Conservation (phyloP, 2,797 vertebrate species). For the Anomalospiza imberbis region DNA sequence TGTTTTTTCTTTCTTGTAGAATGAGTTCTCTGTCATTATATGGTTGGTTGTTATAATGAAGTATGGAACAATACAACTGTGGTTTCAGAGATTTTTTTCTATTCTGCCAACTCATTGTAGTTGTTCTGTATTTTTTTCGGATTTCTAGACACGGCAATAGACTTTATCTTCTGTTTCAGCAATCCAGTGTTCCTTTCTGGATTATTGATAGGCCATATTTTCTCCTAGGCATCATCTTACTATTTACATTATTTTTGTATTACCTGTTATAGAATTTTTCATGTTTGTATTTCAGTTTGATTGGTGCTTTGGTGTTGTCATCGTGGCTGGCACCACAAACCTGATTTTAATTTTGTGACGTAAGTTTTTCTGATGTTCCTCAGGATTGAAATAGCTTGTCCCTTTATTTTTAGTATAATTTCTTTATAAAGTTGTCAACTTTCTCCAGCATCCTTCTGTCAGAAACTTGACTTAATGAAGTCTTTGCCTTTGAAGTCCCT, state of each 20-base stretch:
- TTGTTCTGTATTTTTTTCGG: neutral
- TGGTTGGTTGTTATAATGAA: neutral
- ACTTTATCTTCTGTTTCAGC: neutral
- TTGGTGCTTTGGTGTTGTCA: neutral
- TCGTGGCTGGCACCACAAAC: neutral
- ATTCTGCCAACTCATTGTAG: neutral
- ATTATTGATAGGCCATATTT: neutral
- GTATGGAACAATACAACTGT: neutral
- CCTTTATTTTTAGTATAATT: neutral
- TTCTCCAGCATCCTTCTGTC: neutral
- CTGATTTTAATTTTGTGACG: neutral
- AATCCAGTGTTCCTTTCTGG: neutral
- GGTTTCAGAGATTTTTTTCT: neutral
- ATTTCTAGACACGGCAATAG: neutral
- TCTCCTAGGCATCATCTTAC: neutral
- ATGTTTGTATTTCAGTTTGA: neutral
- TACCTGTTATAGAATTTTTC: neutral
- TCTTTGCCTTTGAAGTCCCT: neutral
- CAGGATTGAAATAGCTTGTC: neutral
- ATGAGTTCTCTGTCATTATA: neutral
- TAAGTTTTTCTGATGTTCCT: neutral
- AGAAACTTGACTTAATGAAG: neutral
- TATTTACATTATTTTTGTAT: neutral
- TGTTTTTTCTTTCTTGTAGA: neutral
- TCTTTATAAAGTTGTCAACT: neutral